Evolutionary conservation across 2,113 vertebrate species (phyloP), one percentile per base, ranked within the genome.

Genomic region (Lipophrys pholis): DNA sequence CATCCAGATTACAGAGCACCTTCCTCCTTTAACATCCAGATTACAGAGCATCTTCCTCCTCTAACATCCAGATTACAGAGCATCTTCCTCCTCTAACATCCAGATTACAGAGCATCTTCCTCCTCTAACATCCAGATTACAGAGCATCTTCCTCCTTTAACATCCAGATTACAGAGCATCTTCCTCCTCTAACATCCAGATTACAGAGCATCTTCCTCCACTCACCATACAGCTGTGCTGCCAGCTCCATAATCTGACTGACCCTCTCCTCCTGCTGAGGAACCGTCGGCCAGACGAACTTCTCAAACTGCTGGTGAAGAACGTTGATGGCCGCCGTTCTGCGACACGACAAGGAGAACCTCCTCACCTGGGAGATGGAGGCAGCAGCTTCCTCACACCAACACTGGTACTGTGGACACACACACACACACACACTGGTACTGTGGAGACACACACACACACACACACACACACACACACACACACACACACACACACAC

Each of bases 301-400:
- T 97, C 51, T 94, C 95, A 89, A 99, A 97, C 81, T 99, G 97
- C 56, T 91, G 94, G 76, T 93, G 87, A 39, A 99, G 96, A 17
- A 86, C 93, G 8, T 92, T 91, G 70, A 96, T 93, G 8, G 96
- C 95, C 76, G 96, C 94, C 6, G 81, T 94, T 12, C 95, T 97
- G 84, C 93, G 92, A 68, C 97, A 97, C 77, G 96, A 93, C 0
- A 91, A 87, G 38, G 95, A 97, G 64, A 96, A 96, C 76, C 90
- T 96, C 12, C 89, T 88, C 54, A 99, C 96, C 65, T 96, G 93
- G 53, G 95, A 10, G 10, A 98, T 93, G 45, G 96, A 96, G 15
- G 94, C 93, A 1, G 92, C 95, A 14, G 95, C 94, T 51, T 97
- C 97, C 76, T 97, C 95, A 67, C 93, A 96, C 96, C 96, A 98